A percentile compares a stretch with the other conserved stretches of the same genome.
phyloP scores from a whole-genome alignment of 2,888 invertebrate species.

The Sphaerophoria taeniata region DNA sequence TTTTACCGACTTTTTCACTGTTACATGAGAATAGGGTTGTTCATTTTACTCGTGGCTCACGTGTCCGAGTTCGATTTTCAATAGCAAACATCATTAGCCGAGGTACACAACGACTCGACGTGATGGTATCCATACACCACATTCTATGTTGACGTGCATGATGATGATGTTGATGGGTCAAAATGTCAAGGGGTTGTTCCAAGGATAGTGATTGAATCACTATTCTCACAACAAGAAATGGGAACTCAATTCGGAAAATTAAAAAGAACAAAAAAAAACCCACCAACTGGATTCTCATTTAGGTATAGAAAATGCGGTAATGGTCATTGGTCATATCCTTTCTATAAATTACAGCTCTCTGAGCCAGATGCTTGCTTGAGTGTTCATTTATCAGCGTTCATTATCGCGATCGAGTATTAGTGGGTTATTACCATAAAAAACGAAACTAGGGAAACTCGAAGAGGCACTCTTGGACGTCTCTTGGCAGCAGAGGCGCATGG shows the following conservation, averaged over 20 bases:
- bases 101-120: slow-evolving; percentile 6
- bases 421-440: slow-evolving; percentile 51
- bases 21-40: slow-evolving; percentile 35
- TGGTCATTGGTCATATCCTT: slow-evolving; percentile 27
- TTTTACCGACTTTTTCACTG: slow-evolving; percentile 6
- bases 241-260: slow-evolving; percentile 3
- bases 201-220: slow-evolving; percentile 63
- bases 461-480: slow-evolving; percentile 1
- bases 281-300: slow-evolving; percentile 66
- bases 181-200: slow-evolving; percentile 51
- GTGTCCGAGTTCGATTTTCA: slow-evolving; percentile 70
- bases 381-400: too few relatives aligned
- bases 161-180: slow-evolving; percentile 69
- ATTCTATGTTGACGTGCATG: slow-evolving; percentile 43
- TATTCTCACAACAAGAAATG: slow-evolving; percentile 37
- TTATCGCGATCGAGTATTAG: background rate
- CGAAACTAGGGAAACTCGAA: slow-evolving; percentile 42
- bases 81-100: slow-evolving; percentile 72
- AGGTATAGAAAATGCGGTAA: background rate
- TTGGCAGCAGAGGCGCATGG: background rate
- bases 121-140: slow-evolving; percentile 2
- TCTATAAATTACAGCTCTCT: slow-evolving; percentile 11
- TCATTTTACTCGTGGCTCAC: slow-evolving; percentile 32
- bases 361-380: slow-evolving; percentile 53
- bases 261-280: slow-evolving; percentile 7